phyloP scores from a whole-genome alignment of 1,140 invertebrate genomes.

The Dendrolimus punctatus region DNA sequence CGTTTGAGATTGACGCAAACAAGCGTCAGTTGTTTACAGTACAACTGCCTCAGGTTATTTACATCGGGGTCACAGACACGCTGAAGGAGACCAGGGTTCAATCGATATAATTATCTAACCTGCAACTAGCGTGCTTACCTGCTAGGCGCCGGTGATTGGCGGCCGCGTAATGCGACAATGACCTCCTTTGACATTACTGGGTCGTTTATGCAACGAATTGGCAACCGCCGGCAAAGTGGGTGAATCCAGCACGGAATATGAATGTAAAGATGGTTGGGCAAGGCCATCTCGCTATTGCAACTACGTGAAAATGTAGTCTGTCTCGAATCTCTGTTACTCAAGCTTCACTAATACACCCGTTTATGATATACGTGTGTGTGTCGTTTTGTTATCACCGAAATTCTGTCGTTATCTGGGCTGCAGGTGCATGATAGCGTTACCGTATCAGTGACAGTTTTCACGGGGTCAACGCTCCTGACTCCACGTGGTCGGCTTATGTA shows the following conservation, averaged over 20 bases:
- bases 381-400: conserved; percentile 38
- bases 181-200: conserved; percentile 60
- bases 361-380: conserved; percentile 22
- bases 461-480: conserved; percentile 43
- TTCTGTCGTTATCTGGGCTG: conserved; percentile 30
- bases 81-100: conserved; percentile 54
- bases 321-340: conserved; percentile 12
- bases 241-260: conserved; percentile 34
- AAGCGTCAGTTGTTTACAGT: conserved; percentile 62
- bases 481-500: conserved; percentile 44
- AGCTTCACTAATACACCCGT: conserved; percentile 11
- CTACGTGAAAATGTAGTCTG: conserved; percentile 13
- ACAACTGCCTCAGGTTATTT: conserved; percentile 63
- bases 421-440: conserved; percentile 38
- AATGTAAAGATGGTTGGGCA: conserved; percentile 51
- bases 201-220: conserved; percentile 63
- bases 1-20: conserved; percentile 57
- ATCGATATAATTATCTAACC: conserved; percentile 61
- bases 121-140: conserved; percentile 33
- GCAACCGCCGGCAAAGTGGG: conserved; percentile 36
- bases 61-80: conserved; percentile 69
- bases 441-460: conserved; percentile 44
- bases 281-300: conserved; percentile 26
- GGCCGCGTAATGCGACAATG: conserved; percentile 48
- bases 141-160: conserved; percentile 24